Percentiles rank a stretch among this genome's conserved stretches.
phyloP scores from a whole-genome alignment of 2,113 vertebrate genomes.

The Burhinus bistriatus region DNA sequence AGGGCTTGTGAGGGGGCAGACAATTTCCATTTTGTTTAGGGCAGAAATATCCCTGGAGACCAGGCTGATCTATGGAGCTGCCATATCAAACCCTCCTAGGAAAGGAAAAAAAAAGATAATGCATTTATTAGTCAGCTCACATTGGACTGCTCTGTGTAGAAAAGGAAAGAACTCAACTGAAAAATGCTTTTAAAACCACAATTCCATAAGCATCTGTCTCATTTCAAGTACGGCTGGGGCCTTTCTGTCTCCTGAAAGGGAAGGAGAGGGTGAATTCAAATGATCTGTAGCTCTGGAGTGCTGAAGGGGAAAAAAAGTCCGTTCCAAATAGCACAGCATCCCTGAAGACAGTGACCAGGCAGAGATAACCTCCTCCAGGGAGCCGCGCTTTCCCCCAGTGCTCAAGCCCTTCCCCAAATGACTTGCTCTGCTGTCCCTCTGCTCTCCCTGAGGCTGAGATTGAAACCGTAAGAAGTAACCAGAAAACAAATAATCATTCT shows the following conservation, averaged over 20 bases:
- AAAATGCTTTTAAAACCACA: constrained; percentile 65
- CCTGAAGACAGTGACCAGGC: constrained; percentile 16
- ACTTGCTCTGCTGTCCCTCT: background rate
- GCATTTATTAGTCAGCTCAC: constrained; percentile 70
- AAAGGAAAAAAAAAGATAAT: constrained; percentile 38
- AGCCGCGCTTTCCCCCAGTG: background rate
- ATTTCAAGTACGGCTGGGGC: constrained; percentile 60
- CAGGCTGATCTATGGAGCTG: constrained; percentile 61
- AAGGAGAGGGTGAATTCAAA: constrained; percentile 60
- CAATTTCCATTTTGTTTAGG: constrained; percentile 66
- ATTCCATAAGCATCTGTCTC: constrained; percentile 67
- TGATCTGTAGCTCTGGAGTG: constrained; percentile 45
- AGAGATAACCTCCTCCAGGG: constrained; percentile 12
- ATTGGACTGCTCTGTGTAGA: constrained; percentile 48
- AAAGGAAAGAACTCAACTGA: constrained; percentile 65
- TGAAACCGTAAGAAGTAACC: background rate
- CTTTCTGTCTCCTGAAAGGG: constrained; percentile 56
- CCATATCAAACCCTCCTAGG: constrained; percentile 58
- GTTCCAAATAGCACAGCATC: constrained; percentile 18
- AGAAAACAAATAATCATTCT: background rate
- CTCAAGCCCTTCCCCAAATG: background rate
- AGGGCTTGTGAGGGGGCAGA: constrained; percentile 63
- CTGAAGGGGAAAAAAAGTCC: constrained; percentile 22
- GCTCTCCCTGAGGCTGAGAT: background rate
- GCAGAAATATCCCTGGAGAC: constrained; percentile 53